Percentiles rank a stretch among this genome's conserved stretches.
phyloP scores from a whole-genome alignment of 1,140 invertebrate species.

The Cherax quadricarinatus region DNA sequence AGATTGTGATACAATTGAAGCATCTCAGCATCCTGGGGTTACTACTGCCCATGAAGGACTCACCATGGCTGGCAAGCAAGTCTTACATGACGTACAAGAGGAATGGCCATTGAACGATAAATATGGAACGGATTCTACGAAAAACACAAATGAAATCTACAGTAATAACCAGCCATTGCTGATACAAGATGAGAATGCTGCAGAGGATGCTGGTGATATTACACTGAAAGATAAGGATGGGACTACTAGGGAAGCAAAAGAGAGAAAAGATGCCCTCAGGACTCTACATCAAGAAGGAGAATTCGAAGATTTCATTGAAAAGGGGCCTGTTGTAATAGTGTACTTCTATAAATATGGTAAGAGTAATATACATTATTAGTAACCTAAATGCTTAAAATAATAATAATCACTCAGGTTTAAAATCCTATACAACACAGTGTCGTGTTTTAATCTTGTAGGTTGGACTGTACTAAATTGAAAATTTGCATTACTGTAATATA shows the following conservation, averaged over 20 bases:
- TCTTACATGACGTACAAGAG: neutral
- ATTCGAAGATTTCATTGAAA: constrained; percentile 20
- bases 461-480: no score
- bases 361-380: no score
- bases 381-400: no score
- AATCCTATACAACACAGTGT: no score
- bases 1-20: neutral
- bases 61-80: neutral
- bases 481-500: no score
- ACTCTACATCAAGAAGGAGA: neutral
- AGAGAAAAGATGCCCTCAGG: neutral
- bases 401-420: no score
- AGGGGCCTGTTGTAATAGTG: constrained; percentile 1
- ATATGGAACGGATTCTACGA: neutral
- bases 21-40: neutral
- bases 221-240: neutral
- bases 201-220: neutral
- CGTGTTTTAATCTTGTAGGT: no score
- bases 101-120: neutral
- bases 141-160: neutral
- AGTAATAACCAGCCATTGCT: neutral
- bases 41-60: neutral
- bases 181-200: neutral
- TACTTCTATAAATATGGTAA: constrained; percentile 15
- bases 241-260: neutral